Percentiles rank a stretch among this genome's conserved stretches.
Conservation (phyloP, 2,797 vertebrate genomes). For the Hozukius guyotensis region DNA sequence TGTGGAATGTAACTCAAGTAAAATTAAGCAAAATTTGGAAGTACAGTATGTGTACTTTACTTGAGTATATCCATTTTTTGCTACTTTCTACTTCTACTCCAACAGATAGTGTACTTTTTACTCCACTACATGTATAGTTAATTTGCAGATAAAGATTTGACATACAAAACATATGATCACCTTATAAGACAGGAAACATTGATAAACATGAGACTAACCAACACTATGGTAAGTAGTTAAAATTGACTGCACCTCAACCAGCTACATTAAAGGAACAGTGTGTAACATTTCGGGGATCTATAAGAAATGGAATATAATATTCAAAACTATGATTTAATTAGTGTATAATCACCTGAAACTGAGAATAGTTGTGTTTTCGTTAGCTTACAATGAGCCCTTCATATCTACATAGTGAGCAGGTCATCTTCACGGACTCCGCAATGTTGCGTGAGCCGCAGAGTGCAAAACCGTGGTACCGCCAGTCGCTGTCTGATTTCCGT, state of each 20-base stretch:
- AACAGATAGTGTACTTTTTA: not conserved
- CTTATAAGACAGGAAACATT: not conserved
- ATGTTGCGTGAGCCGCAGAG: no score
- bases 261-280: not conserved
- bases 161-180: not conserved
- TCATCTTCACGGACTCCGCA: no score
- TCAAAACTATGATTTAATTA: no score
- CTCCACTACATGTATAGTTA: not conserved
- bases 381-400: no score
- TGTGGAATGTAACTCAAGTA: no score
- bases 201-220: not conserved
- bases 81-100: not conserved
- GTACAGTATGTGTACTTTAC: not conserved
- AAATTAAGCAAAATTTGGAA: not conserved
- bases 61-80: not conserved
- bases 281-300: no score
- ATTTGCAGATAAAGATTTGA: not conserved
- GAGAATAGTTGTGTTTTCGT: no score
- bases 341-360: no score
- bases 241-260: not conserved
- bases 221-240: not conserved
- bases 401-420: no score
- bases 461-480: accelerated
- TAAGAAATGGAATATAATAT: no score
- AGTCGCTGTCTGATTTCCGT: no score